These are phyloP conservation scores for Nothoprocta pentlandii DNA, from an alignment of 2,113 vertebrate species.

Conservation along the genomic window DNA sequence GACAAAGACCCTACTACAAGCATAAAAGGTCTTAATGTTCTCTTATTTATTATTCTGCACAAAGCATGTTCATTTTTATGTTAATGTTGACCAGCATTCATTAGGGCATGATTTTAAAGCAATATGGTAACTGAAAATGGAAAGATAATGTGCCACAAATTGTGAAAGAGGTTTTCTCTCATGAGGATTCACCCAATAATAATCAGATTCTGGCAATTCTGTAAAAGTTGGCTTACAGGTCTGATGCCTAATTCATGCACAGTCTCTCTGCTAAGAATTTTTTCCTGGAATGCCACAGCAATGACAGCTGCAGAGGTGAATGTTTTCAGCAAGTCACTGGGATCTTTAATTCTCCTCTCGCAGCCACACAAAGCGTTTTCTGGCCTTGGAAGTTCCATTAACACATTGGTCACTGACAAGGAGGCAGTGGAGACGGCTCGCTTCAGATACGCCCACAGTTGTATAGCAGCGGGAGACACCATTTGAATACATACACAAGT, in stretches of 20 bases:
- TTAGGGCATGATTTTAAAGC: neutral
- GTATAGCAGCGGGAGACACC: conserved; percentile 31
- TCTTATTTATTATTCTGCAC: neutral
- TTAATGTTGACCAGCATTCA: neutral
- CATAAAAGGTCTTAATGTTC: neutral
- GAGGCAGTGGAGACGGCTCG: neutral
- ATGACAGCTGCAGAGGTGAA: neutral
- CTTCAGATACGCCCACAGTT: conserved; percentile 37
- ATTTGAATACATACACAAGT: conserved; percentile 6
- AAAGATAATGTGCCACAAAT: neutral
- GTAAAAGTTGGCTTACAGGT: neutral
- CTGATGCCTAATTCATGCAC: neutral
- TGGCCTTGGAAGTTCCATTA: conserved; percentile 32
- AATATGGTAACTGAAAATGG: neutral
- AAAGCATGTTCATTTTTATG: neutral
- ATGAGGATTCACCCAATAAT: neutral
- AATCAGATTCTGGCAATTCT: neutral
- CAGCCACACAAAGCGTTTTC: neutral
- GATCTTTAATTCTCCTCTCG: conserved; percentile 1
- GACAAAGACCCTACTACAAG: neutral
- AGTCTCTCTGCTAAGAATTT: neutral
- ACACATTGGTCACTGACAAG: conserved; percentile 42
- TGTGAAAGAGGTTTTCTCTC: neutral
- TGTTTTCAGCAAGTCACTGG: neutral
- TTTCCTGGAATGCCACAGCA: neutral